Base-by-base conservation (phyloP, 2,797 vertebrate species). In the Gila robusta region DNA sequence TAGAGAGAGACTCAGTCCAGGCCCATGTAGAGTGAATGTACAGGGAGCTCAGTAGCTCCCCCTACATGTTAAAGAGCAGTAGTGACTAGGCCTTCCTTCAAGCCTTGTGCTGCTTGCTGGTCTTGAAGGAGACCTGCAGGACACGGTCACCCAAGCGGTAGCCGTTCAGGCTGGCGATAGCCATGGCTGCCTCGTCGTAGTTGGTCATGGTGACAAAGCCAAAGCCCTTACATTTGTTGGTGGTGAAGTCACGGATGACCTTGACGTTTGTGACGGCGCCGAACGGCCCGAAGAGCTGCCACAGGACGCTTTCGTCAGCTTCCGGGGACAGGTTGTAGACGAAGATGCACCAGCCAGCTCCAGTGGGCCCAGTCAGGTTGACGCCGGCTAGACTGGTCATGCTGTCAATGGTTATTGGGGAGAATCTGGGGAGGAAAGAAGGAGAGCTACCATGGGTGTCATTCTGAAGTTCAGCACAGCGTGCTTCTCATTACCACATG, bases 161-260 rank as follows among this genome's bases (percentile, higher is more conserved):
- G 90, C 98, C 98, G 0, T 99, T 99, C 88, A 99, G 97, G 93
- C 98, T 98, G 87, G 98, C 98, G 10, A 99, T 99, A 87, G 98
- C 98, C 98, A 99, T 97, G 94, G 98, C 98, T 0, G 98, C 98
- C 91, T 99, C 98, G 0, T 99, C 98, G 83, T 99, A 99, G 96
- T 99, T 99, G 96, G 98, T 99, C 98, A 99, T 99, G 90, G 98
- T 99, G 94, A 99, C 98, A 6, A 99, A 99, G 92, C 98, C 98
- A 35, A 99, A 99, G 91, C 98, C 98, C 92, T 98, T 98, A 95
- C 98, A 99, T 96, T 99, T 99, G 97, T 98, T 99, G 96, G 98
- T 99, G 94, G 97, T 97, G 92, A 98, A 98, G 93, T 99, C 98
- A 5, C 98, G 97, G 95, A 99, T 98, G 90, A 99, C 98, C 94